A percentile compares a stretch with the other conserved stretches of the same genome.
These are phyloP conservation scores for Spisula subtruncata DNA, from an alignment of 2,888 invertebrate species.

Conservation along the genomic window DNA sequence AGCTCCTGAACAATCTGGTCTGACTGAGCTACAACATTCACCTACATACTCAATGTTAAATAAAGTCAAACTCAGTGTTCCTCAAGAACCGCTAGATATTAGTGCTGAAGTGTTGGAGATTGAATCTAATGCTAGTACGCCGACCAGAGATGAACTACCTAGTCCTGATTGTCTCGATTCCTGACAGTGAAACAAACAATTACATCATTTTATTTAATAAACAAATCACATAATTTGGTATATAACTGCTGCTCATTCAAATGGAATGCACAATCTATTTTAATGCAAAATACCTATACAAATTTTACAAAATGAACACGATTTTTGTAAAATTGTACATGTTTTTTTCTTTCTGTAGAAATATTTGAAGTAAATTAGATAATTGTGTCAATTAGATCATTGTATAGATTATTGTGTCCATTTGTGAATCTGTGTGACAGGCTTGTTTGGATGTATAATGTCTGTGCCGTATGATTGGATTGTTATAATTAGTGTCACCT, in stretches of 20 bases:
- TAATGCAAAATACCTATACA: too few species aligned
- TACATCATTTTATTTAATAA: neutral
- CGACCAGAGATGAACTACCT: conserved; percentile 68
- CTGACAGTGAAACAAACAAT: conserved; percentile 22
- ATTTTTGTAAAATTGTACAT: neutral
- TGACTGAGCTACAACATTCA: conserved; percentile 14
- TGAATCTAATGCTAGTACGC: conserved; percentile 67
- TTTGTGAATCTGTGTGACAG: too few species aligned
- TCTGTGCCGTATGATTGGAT: neutral
- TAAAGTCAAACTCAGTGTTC: conserved; percentile 43
- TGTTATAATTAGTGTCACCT: neutral
- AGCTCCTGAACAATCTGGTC: neutral
- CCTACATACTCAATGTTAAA: conserved; percentile 54
- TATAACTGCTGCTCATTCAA: neutral
- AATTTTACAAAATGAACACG: neutral
- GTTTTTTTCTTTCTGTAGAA: neutral
- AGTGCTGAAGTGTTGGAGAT: conserved; percentile 66
- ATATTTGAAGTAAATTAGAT: neutral
- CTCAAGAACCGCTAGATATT: conserved; percentile 48
- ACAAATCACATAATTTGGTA: neutral
- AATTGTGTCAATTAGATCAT: too few species aligned
- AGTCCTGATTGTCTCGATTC: conserved; percentile 43
- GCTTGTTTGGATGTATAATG: neutral
- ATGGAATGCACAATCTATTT: neutral
- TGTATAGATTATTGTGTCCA: too few species aligned